Evolutionary conservation across 2,888 invertebrate genomes (phyloP), one percentile per base, ranked within the genome.

Genomic region (Coenonympha glycerion): DNA sequence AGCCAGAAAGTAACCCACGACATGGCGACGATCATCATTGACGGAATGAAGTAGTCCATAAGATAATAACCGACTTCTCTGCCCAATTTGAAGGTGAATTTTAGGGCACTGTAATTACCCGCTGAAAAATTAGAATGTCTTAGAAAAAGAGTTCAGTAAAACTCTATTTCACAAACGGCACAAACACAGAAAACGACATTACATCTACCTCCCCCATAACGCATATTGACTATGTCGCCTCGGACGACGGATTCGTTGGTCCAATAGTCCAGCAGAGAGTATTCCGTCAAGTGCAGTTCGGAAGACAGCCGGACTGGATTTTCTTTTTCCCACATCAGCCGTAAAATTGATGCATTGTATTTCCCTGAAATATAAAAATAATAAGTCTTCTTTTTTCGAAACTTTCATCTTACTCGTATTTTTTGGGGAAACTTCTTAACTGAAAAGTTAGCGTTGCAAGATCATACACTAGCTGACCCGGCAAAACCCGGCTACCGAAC

Each of bases 1-100:
- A 95, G 76, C 95, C 95, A 95, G 72, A 95, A 95, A 0, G 95
- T 93, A 8, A 95, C 95, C 95, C 95, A 95, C 0, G 95, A 95
- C 65, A 94, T 93, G 4, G 92, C 92, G 2, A 95, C 95, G 63
- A 95, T 91, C 70, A 95, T 89, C 87, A 95, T 94, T 5, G 95
- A 95, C 2, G 95, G 95, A 56, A 95, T 90, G 63, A 94, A 95
- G 71, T 95, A 95, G 66, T 95, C 95, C 92, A 95, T 93, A 56
- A 95, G 88, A 72, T 95, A 95, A 72, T 93, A 95, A 19, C 95
- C 95, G 59, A 94, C 93, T 82, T 95, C 94, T 37, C 95, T 90
- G 1, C 92, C 91, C 37, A 95, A 77, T 66, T 92, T 92, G 64
- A 95, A 94, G 2, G 92, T 92, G 66, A 95, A 94, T 52, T 91